A percentile compares a stretch with the other conserved stretches of the same genome.
These are phyloP conservation scores for Lissonota sp. DNA, from an alignment of 2,888 invertebrate species.

Conservation along the genomic window DNA sequence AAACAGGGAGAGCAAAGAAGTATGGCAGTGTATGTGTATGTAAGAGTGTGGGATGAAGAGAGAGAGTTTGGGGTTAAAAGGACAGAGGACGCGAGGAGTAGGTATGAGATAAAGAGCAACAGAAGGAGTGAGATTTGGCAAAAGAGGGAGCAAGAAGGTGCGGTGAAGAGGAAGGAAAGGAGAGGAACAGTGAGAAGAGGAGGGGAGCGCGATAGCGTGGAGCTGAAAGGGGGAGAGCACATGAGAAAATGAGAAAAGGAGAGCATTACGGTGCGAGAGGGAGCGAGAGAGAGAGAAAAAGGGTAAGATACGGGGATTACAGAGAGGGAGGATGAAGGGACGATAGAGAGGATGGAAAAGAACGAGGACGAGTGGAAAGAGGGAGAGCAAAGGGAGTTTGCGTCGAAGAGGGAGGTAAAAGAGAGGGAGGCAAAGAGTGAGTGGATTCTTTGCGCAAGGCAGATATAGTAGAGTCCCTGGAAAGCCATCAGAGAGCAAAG, in stretches of 20 bases:
- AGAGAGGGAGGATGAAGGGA: neutral
- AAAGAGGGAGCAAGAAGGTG: constrained; percentile 2
- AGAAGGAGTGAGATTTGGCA: constrained; percentile 9
- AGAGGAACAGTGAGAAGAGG: too few relatives aligned
- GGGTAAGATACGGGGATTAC: constrained; percentile 54
- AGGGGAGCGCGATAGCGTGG: neutral
- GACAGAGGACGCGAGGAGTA: neutral
- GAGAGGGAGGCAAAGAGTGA: constrained; percentile 16
- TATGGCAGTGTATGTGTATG: neutral
- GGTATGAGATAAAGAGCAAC: neutral
- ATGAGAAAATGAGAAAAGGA: neutral
- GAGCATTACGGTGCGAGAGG: neutral
- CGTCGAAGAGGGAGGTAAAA: constrained; percentile 56
- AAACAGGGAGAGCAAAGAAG: constrained; percentile 1
- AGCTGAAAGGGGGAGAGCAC: neutral
- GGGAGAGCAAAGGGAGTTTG: constrained; percentile 57
- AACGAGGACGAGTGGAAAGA: constrained; percentile 13
- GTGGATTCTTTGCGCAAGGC: constrained; percentile 48
- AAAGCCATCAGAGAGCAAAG: constrained; percentile 58
- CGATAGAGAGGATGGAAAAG: neutral
- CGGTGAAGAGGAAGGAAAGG: constrained; percentile 26
- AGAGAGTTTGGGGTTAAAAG: too few relatives aligned
- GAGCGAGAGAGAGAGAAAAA: constrained; percentile 5
- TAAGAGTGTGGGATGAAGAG: neutral
- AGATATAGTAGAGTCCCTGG: constrained; percentile 56